Conservation (phyloP, 2,113 vertebrate genomes). For the Chrysochloris asiatica region DNA sequence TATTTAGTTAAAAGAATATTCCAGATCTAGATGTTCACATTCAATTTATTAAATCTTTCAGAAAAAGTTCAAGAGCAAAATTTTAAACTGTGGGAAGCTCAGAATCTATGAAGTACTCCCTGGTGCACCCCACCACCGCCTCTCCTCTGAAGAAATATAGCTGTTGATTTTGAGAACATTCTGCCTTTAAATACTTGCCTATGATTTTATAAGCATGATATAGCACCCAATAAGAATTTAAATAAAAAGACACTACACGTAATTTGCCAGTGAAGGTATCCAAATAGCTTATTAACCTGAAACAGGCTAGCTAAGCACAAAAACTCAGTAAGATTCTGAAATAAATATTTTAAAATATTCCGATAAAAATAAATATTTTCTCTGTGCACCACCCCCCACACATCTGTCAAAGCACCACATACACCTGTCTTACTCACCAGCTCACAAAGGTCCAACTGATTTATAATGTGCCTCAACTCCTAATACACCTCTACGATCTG, state of each 20-base stretch:
- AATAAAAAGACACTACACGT: neutral
- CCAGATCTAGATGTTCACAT: neutral
- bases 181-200: neutral
- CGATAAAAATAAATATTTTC: neutral
- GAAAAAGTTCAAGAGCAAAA: neutral
- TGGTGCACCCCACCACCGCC: too few relatives aligned
- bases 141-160: neutral
- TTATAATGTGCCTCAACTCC: conserved; percentile 53
- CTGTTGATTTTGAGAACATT: neutral
- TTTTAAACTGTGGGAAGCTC: neutral
- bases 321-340: neutral
- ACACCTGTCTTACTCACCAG: conserved; percentile 29
- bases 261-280: neutral
- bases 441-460: conserved; percentile 46
- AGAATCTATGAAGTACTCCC: too few relatives aligned
- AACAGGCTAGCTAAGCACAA: neutral
- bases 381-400: neutral
- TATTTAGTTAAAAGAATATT: neutral
- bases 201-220: neutral
- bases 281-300: neutral
- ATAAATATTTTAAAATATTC: neutral
- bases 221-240: neutral
- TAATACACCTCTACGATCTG: conserved; percentile 55
- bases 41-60: neutral
- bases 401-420: neutral